Conservation (phyloP, 2,888 invertebrate genomes). For the Agrotis exclamationis region DNA sequence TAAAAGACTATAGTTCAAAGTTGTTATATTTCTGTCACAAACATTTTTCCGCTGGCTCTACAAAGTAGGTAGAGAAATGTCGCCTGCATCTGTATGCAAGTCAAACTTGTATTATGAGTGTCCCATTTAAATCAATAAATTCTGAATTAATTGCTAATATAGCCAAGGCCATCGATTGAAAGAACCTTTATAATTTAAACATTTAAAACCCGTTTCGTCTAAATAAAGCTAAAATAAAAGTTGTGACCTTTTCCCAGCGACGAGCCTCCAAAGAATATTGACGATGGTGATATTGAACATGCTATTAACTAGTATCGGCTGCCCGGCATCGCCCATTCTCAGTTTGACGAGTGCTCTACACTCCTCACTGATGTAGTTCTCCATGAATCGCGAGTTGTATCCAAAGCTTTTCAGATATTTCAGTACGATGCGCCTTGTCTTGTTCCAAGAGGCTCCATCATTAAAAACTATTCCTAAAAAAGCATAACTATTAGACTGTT, state of each 20-base stretch:
- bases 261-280: conserved; percentile 93
- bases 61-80: not conserved
- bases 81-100: not conserved
- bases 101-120: not conserved
- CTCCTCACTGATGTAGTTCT: conserved; percentile 91
- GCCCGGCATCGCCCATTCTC: conserved; percentile 75
- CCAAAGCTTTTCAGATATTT: conserved; percentile 93
- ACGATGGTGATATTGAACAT: conserved; percentile 93
- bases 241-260: conserved; percentile 92
- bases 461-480: conserved; percentile 93
- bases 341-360: conserved; percentile 90
- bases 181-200: not conserved
- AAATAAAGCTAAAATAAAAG: conserved; percentile 6
- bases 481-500: not conserved
- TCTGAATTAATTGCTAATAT: no score
- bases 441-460: conserved; percentile 93
- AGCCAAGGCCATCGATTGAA: not conserved
- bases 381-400: conserved; percentile 92
- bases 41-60: not conserved
- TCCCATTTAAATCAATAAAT: no score
- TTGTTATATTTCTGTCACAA: not conserved
- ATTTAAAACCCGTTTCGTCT: conserved; percentile 3
- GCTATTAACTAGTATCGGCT: conserved; percentile 88
- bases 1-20: not conserved
- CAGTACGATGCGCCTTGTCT: conserved; percentile 92